These are phyloP conservation scores for Callipepla californica DNA, from an alignment of 2,113 vertebrate species.

Conservation along the genomic window DNA sequence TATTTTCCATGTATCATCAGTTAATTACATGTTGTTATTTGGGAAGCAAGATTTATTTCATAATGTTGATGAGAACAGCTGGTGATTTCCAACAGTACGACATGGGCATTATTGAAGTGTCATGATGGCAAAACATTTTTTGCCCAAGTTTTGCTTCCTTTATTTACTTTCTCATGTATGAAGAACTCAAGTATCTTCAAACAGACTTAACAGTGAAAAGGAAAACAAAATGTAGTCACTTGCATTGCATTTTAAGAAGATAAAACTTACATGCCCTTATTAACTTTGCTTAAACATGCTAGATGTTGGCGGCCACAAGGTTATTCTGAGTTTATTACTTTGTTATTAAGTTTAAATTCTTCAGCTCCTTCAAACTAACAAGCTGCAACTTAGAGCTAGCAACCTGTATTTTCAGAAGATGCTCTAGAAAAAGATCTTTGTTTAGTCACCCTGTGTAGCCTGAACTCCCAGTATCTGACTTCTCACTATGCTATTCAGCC, in stretches of 20 bases:
- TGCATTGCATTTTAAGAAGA: not conserved
- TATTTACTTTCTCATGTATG: not conserved
- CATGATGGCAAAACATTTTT: not conserved
- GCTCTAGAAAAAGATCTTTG: not conserved
- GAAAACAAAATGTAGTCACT: not conserved
- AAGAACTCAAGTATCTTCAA: not conserved
- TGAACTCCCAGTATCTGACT: not conserved
- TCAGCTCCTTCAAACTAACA: not conserved
- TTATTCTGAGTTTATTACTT: not conserved
- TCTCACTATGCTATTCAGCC: accelerated
- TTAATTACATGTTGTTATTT: not conserved
- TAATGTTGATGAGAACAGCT: not conserved
- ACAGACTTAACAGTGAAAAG: not conserved
- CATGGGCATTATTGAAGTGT: not conserved
- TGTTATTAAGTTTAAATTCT: not conserved
- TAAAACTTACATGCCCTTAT: not conserved
- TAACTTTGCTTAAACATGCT: not conserved
- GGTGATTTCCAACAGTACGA: not conserved
- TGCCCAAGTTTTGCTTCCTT: not conserved
- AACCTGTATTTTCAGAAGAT: not conserved
- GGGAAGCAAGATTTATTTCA: not conserved
- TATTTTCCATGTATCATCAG: not conserved
- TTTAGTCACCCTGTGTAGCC: not conserved
- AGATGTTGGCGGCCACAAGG: not conserved
- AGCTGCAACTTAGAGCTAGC: not conserved